Evolutionary conservation across 2,888 invertebrate genomes (phyloP), one percentile per base, ranked within the genome.

Genomic region (Drosophila niveifrons): DNA sequence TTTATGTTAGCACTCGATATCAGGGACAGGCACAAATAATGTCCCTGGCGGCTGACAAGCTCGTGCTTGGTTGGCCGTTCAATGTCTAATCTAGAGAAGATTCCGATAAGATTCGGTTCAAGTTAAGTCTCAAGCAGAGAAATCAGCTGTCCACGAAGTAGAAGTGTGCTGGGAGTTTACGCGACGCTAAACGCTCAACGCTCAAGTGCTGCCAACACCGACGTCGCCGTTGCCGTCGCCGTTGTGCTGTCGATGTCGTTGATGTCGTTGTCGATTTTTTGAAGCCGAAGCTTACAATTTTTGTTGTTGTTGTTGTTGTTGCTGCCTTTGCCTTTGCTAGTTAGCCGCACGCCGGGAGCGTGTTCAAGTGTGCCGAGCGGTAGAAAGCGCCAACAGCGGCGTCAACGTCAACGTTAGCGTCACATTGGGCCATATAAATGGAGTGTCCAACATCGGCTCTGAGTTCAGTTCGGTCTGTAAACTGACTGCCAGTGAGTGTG

Each of bases 391-490:
- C 34, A 39, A 10, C n/a, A 9, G 43, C 53, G 28, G 29, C 15
- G 31, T n/a, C 17, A 47, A 11, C 47, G 47, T n/a, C 47, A 28
- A 13, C 39, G 44, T 18, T 11, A 18, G 8, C 29, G 36, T 36
- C 58, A 47, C 58, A 52, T 57, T 31, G 58, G 58, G 65, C 69
- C 75, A 66, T 84, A 81, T 90, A 90, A 90, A 90, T 88, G 80
- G 80, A 82, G 83, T 79, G 72, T 77, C 72, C 78, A 80, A 77
- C 75, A 75, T 69, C 82, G 77, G 81, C 75, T 75, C 76, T 83
- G 75, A 72, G 85, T 80, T 90, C 91, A 90, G 90, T 90, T 89
- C 82, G 80, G 76, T 84, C 71, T 87, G 78, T 61, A 80, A 85
- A 80, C 77, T 87, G 86, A 80, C 77, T 87, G 86, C 56, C 66